These are phyloP conservation scores for Platysteira castanea DNA, from an alignment of 2,113 vertebrate genomes.

Conservation along the genomic window DNA sequence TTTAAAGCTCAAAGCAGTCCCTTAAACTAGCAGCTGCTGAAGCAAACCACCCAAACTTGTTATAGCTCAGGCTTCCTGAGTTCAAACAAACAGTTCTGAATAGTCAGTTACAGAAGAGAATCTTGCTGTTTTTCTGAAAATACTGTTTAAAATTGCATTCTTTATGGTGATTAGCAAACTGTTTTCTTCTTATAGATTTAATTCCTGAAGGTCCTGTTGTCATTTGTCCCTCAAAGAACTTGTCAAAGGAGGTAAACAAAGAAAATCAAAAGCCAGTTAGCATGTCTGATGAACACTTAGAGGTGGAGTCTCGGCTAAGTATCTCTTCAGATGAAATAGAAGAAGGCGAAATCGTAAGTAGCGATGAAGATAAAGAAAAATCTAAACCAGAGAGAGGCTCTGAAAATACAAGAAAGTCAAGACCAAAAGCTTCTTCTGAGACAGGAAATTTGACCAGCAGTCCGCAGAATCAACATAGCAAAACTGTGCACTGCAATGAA, in stretches of 20 bases:
- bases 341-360: conserved; percentile 90
- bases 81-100: background rate
- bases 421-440: conserved; percentile 50
- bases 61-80: background rate
- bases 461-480: conserved; percentile 17
- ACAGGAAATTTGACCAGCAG: conserved; percentile 14
- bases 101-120: background rate
- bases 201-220: conserved; percentile 38
- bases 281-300: conserved; percentile 54
- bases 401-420: conserved; percentile 42
- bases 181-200: conserved; percentile 58
- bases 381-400: conserved; percentile 54
- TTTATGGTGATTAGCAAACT: background rate
- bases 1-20: background rate
- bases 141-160: background rate
- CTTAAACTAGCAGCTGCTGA: background rate
- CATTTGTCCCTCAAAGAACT: conserved; percentile 48
- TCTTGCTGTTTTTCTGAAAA: background rate
- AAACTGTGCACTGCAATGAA: conserved; percentile 19
- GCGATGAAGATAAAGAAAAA: conserved; percentile 71
- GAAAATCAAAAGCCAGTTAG: conserved; percentile 87
- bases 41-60: background rate
- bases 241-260: conserved; percentile 85
- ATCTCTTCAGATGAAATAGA: conserved; percentile 81
- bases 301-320: conserved; percentile 38